Evolutionary conservation across 2,797 vertebrate genomes (phyloP), one percentile per base, ranked within the genome.

Genomic region (Notolepis coatsorum): DNA sequence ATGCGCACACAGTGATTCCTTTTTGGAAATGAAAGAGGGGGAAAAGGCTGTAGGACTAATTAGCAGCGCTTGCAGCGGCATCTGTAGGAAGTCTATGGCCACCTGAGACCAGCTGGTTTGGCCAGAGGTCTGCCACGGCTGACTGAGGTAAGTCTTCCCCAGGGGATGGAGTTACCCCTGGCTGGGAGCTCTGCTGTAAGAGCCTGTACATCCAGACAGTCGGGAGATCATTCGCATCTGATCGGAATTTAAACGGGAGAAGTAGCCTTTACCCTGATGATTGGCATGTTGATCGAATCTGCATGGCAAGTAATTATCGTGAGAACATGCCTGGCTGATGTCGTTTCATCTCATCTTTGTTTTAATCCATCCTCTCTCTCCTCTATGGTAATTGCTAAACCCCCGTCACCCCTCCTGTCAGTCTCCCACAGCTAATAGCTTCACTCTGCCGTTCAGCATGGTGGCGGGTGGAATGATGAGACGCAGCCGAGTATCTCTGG

Each of bases 1-100:
- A 18, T 10, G 21, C 25, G 49, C 65, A 61, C 28, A 10, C 66
- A 54, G 71, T 10, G 13, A 78, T 84, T 82, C 69, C 69, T 75
- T 84, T 82, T 81, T 88, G 68, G 64, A 84, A 87, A 84, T 80
- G 74, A 85, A 86, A 86, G 64, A n/a, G 58, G 45, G 39, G 20
- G 68, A 79, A 71, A 65, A 68, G 66, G 61, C 71, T 79, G 63
- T 66, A 71, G 55, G 68, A 74, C 76, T 90, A 89, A 84, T 89
- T 88, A 86, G 83, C 71, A 56, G 61, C 63, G 68, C 60, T 69
- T 81, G 67, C 55, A 78, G 72, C 77, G 80, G 42, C 50, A 72
- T 76, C 59, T 13, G 65, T 61, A 69, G 72, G 75, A 84, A 71
- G 61, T 69, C 49, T 53, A 38, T 37, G 45, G 77, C 66, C 86